These are phyloP conservation scores for Psittacula derbiana DNA, from an alignment of 2,797 vertebrate species.

Conservation along the genomic window DNA sequence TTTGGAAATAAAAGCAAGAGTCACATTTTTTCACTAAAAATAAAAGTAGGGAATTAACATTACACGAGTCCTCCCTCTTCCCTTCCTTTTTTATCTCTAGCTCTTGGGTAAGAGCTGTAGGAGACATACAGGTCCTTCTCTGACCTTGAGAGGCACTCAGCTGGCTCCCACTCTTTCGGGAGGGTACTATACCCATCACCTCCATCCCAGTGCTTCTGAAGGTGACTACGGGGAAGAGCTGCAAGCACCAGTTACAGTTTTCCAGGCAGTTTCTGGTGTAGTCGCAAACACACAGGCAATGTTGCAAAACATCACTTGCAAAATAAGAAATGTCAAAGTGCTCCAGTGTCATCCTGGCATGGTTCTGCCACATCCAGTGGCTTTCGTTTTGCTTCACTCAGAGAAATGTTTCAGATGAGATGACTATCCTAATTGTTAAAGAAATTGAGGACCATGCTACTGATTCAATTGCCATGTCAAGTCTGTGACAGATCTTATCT, in stretches of 20 bases:
- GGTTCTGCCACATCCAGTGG: background rate
- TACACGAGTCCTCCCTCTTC: background rate
- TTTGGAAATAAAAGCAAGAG: background rate
- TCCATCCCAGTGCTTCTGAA: rapidly evolving
- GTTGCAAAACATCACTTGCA: background rate
- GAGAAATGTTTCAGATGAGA: background rate
- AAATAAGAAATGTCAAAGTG: background rate
- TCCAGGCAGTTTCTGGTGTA: background rate
- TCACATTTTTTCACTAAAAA: background rate
- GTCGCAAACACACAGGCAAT: background rate
- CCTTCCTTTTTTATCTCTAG: background rate
- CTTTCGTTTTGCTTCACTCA: background rate
- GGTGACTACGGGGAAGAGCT: background rate
- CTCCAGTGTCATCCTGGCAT: background rate
- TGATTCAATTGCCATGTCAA: background rate
- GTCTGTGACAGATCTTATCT: background rate
- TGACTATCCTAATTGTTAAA: background rate
- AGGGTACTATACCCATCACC: background rate
- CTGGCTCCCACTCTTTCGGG: background rate
- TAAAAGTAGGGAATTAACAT: background rate
- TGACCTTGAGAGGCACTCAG: background rate
- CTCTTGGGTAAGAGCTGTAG: background rate
- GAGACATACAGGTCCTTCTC: background rate
- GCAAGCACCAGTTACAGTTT: background rate
- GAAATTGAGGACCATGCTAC: background rate